A percentile compares a stretch with the other conserved stretches of the same genome.
These are phyloP conservation scores for Maconellicoccus hirsutus DNA, from an alignment of 1,140 invertebrate species.

Conservation along the genomic window DNA sequence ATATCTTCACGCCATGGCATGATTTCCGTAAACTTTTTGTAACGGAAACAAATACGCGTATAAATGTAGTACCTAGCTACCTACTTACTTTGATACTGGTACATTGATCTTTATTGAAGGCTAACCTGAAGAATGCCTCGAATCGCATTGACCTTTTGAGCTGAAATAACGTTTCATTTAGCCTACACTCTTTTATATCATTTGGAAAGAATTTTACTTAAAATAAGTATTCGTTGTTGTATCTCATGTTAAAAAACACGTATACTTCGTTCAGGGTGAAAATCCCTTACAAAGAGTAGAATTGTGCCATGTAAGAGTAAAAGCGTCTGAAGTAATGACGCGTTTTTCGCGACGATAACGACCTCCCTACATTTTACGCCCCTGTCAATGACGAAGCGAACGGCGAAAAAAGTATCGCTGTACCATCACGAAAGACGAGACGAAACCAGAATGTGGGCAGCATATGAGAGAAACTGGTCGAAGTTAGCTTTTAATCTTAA, in stretches of 20 bases:
- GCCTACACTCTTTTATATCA: not conserved
- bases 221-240: too few species aligned
- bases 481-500: not conserved
- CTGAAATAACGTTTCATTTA: not conserved
- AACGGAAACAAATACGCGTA: too few species aligned
- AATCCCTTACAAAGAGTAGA: too few species aligned
- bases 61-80: too few species aligned
- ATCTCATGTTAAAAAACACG: too few species aligned
- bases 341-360: not conserved
- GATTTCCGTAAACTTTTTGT: too few species aligned
- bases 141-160: constrained; percentile 1
- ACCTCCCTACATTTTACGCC: not conserved
- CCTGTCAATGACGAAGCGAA: constrained; percentile 1
- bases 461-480: constrained; percentile 1
- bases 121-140: not conserved
- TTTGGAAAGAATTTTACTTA: too few species aligned
- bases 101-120: not conserved
- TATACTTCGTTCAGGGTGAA: too few species aligned
- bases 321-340: too few species aligned
- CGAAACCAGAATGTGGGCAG: not conserved
- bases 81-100: too few species aligned
- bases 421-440: not conserved
- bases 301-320: too few species aligned
- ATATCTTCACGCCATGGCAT: too few species aligned
- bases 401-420: not conserved